A percentile compares a stretch with the other conserved stretches of the same genome.
phyloP scores from a whole-genome alignment of 2,797 vertebrate species.

The Alca torda region DNA sequence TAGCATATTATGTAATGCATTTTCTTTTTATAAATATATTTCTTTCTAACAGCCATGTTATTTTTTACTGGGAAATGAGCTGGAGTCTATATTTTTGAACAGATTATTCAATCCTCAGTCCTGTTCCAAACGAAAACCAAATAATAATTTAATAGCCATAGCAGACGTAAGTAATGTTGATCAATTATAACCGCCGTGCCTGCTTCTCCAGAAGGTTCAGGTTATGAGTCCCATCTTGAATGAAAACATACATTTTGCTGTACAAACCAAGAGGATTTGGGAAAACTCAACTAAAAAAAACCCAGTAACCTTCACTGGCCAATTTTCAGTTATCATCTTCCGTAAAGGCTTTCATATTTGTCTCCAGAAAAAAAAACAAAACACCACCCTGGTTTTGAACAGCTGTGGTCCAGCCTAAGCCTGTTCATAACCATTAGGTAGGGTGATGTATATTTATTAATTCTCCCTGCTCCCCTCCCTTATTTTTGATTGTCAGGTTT shows the following conservation, averaged over 20 bases:
- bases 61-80: background rate
- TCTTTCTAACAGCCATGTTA: background rate
- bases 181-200: background rate
- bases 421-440: background rate
- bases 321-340: background rate
- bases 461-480: background rate
- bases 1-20: background rate
- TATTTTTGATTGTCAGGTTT: slow-evolving; percentile 40
- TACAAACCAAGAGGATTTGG: background rate
- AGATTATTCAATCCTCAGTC: background rate
- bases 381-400: background rate
- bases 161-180: background rate
- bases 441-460: background rate
- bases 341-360: background rate
- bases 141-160: background rate
- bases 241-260: background rate
- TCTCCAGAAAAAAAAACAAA: background rate
- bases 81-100: background rate
- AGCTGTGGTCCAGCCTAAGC: background rate
- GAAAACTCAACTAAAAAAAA: too few species aligned
- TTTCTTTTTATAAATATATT: background rate
- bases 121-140: background rate
- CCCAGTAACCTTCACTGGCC: background rate
- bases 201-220: background rate
- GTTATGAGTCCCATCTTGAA: background rate